These are phyloP conservation scores for Pseudochirops corinnae DNA, from an alignment of 2,797 vertebrate genomes.

Conservation along the genomic window DNA sequence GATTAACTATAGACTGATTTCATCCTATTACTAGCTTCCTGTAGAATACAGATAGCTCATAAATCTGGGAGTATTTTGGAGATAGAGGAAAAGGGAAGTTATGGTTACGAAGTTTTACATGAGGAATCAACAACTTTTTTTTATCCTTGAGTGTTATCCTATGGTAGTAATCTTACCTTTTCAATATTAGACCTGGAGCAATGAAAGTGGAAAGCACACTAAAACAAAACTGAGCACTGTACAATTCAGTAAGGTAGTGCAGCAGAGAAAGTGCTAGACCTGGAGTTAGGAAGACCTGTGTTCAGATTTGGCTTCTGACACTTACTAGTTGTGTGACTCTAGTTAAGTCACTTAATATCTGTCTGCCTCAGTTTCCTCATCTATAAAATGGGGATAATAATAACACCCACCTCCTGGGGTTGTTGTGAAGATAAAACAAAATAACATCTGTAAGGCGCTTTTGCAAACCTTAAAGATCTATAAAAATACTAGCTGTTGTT, in stretches of 20 bases:
- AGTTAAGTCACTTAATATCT: not conserved
- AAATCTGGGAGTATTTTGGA: not conserved
- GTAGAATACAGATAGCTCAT: not conserved
- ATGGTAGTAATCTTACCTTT: not conserved
- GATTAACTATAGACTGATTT: not conserved
- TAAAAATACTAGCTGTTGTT: not conserved
- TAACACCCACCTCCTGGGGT: not conserved
- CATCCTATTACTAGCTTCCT: not conserved
- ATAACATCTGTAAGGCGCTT: not conserved
- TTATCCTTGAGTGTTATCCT: not conserved
- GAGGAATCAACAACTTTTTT: not conserved
- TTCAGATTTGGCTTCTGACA: not conserved
- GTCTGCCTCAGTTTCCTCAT: not conserved
- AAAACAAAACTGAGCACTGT: too few relatives aligned
- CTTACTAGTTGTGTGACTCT: not conserved
- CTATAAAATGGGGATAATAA: not conserved
- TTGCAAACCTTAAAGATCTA: not conserved
- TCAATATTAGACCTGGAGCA: not conserved
- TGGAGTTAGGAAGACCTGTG: too few relatives aligned
- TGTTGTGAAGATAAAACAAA: not conserved
- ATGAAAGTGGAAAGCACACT: too few relatives aligned
- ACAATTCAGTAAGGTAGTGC: too few relatives aligned
- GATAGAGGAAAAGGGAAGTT: not conserved
- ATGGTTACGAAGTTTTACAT: not conserved
- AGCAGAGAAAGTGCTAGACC: too few relatives aligned